phyloP scores from a whole-genome alignment of 2,113 vertebrate genomes.

The Chloropsis hardwickii region DNA sequence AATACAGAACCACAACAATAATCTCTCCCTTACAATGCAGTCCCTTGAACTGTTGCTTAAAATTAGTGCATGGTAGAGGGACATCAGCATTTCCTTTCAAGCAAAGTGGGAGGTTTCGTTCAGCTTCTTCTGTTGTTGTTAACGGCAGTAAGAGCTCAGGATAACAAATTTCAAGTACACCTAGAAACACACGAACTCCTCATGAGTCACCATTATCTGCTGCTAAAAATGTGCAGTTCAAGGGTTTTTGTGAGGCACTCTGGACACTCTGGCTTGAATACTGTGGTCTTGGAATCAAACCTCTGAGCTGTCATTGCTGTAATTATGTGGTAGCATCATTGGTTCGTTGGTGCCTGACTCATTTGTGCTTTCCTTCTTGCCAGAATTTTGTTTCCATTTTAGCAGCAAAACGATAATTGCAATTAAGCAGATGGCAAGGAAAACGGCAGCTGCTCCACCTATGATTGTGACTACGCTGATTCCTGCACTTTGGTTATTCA shows the following conservation, averaged over 20 bases:
- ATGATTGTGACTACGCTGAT: slow-evolving; percentile 71
- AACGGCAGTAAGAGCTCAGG: neutral
- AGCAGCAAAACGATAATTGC: slow-evolving; percentile 64
- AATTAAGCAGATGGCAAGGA: slow-evolving; percentile 76
- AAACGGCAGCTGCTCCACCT: slow-evolving; percentile 71
- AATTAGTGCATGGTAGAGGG: slow-evolving; percentile 2
- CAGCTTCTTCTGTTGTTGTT: neutral
- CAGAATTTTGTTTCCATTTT: slow-evolving; percentile 65
- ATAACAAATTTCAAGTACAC: slow-evolving; percentile 62
- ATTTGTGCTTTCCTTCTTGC: slow-evolving; percentile 64
- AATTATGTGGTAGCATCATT: slow-evolving; percentile 69
- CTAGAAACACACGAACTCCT: slow-evolving; percentile 11
- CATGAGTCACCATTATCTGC: neutral
- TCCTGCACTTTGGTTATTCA: slow-evolving; percentile 48
- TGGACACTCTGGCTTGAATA: slow-evolving; percentile 25
- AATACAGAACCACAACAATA: neutral
- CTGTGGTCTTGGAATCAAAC: slow-evolving; percentile 73
- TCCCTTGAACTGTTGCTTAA: neutral
- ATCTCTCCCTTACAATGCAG: neutral
- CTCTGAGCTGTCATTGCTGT: slow-evolving; percentile 84
- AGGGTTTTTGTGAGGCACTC: slow-evolving; percentile 71
- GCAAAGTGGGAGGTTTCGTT: neutral
- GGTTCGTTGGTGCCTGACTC: slow-evolving; percentile 75
- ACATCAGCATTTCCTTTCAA: neutral
- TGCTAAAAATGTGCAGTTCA: slow-evolving; percentile 22